A percentile compares a stretch with the other conserved stretches of the same genome.
phyloP scores from a whole-genome alignment of 1,140 invertebrate species.

The Drosophila ficusphila region DNA sequence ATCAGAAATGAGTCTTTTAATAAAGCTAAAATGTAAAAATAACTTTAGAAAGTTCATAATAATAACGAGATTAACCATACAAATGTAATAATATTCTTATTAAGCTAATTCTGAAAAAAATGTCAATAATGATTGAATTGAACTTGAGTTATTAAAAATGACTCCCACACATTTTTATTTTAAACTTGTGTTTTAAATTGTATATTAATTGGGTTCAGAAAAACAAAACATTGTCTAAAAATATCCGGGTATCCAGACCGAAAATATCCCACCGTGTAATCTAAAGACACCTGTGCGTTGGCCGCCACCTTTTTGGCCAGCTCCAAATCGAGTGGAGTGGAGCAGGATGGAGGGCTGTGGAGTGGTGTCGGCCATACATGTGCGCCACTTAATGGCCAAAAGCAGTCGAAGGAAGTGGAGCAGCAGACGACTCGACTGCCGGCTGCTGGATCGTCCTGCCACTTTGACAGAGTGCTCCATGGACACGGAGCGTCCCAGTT shows the following conservation, averaged over 20 bases:
- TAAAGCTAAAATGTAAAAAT: too few species aligned
- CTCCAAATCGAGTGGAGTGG: slow-evolving; percentile 19
- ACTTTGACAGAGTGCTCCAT: slow-evolving; percentile 63
- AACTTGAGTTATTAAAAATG: too few species aligned
- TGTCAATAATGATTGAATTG: too few species aligned
- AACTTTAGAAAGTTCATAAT: too few species aligned
- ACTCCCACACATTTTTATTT: too few species aligned
- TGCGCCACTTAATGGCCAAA: slow-evolving; percentile 68
- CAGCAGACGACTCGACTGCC: slow-evolving; percentile 14
- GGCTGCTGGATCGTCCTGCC: slow-evolving; percentile 33
- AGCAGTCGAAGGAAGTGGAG: slow-evolving; percentile 39
- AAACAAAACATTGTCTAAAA: too few species aligned
- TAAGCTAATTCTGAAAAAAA: too few species aligned
- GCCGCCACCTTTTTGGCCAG: slow-evolving; percentile 7
- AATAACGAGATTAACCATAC: too few species aligned
- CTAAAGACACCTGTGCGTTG: slow-evolving; percentile 46
- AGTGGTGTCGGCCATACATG: slow-evolving; percentile 48
- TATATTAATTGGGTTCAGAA: too few species aligned
- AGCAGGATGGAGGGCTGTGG: slow-evolving; percentile 12
- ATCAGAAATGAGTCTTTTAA: too few species aligned
- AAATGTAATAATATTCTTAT: too few species aligned
- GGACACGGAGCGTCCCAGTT: slow-evolving; percentile 7
- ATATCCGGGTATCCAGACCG: slow-evolving; percentile 19
- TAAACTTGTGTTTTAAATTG: too few species aligned
- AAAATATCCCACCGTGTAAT: slow-evolving; percentile 28